Conservation (phyloP, 2,888 invertebrate species). For the Harpalus rufipes region DNA sequence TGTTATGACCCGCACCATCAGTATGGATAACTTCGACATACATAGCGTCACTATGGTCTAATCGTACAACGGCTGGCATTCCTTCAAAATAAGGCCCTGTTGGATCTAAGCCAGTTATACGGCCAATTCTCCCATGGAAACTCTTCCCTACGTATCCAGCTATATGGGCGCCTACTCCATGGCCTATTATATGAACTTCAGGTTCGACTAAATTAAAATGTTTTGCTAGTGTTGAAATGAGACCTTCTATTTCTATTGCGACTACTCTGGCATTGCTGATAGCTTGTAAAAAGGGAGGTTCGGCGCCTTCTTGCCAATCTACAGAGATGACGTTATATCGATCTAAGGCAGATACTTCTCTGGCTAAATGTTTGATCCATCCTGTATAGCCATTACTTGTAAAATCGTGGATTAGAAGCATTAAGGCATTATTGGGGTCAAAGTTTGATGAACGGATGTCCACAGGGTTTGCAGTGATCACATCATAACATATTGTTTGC, state of each 20-base stretch:
- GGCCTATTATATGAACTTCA: constrained; percentile 78
- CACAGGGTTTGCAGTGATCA: constrained; percentile 69
- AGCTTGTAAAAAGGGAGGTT: constrained; percentile 80
- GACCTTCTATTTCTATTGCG: constrained; percentile 77
- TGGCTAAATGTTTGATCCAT: constrained; percentile 75
- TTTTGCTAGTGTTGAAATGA: constrained; percentile 75
- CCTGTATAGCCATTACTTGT: constrained; percentile 76
- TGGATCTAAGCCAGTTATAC: constrained; percentile 80
- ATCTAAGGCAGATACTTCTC: constrained; percentile 66
- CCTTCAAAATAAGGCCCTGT: constrained; percentile 80
- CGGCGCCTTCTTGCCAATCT: constrained; percentile 79
- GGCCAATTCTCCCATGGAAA: constrained; percentile 72
- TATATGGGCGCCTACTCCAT: constrained; percentile 79
- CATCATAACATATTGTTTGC: constrained; percentile 67
- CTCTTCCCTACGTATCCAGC: constrained; percentile 78
- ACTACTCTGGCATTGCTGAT: constrained; percentile 81
- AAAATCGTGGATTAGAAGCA: constrained; percentile 77
- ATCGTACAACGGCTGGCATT: constrained; percentile 78
- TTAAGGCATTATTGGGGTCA: constrained; percentile 70
- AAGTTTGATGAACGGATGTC: constrained; percentile 73
- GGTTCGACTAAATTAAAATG: constrained; percentile 68
- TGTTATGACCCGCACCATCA: constrained; percentile 73
- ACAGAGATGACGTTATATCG: constrained; percentile 77
- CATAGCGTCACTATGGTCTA: constrained; percentile 79
- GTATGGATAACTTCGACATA: constrained; percentile 82